Conservation (phyloP, 1,140 invertebrate species). For the Drosophila nikananu region DNA sequence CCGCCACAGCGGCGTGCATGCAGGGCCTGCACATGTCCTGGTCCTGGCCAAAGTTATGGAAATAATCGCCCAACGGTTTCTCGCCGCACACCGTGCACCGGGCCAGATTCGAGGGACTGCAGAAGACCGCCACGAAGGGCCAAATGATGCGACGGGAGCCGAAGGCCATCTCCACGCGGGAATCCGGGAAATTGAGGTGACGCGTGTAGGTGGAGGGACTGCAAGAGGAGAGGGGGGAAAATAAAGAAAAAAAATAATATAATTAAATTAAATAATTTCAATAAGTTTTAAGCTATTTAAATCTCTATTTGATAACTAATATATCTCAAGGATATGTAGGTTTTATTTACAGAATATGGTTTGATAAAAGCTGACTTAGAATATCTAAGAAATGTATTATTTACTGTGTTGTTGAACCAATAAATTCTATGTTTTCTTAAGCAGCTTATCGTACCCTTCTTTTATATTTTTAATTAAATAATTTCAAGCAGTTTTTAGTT, state of each 20-base stretch:
- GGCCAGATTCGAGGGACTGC: conserved; percentile 40
- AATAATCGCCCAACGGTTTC: conserved; percentile 68
- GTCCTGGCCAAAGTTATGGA: conserved; percentile 65
- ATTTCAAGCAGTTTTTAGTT: no score
- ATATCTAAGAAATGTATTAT: not conserved
- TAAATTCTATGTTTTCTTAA: no score
- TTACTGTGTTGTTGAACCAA: no score
- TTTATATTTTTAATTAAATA: no score
- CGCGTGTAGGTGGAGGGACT: conserved; percentile 68
- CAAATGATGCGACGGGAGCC: conserved; percentile 57
- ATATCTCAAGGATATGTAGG: not conserved
- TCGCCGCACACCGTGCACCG: conserved; percentile 58
- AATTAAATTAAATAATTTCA: not conserved
- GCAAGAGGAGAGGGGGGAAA: not conserved
- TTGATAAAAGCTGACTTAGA: not conserved
- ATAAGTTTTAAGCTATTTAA: not conserved
- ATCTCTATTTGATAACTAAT: not conserved
- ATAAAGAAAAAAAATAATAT: no score
- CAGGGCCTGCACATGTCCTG: conserved; percentile 75
- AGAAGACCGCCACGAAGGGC: conserved; percentile 69
- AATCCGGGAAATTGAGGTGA: conserved; percentile 45
- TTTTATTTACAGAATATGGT: not conserved
- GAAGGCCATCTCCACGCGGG: conserved; percentile 61
- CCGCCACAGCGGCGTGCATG: conserved; percentile 44
- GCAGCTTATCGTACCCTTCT: no score